Conservation (phyloP, 2,797 vertebrate genomes). For the Peromyscus nudipes region DNA sequence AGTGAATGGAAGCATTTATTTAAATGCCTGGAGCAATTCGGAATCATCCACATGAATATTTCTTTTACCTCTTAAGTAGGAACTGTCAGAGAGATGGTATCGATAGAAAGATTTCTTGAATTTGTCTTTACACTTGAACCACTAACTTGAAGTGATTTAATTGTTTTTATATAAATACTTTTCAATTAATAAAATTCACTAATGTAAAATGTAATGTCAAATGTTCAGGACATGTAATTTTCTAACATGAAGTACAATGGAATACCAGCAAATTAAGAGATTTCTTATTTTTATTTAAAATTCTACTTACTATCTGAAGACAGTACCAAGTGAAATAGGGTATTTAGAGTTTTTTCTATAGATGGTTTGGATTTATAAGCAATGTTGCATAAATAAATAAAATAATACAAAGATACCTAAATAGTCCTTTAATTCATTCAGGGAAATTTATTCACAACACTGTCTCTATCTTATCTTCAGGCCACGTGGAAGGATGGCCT, state of each 20-base stretch:
- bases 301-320: not conserved
- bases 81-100: not conserved
- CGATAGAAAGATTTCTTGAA: not conserved
- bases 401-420: not conserved
- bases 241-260: not conserved
- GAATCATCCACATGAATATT: not conserved
- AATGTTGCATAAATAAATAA: not conserved
- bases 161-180: constrained; percentile 26
- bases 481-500: not conserved
- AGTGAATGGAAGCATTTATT: constrained; percentile 30
- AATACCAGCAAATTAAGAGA: not conserved
- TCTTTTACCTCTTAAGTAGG: constrained; percentile 18
- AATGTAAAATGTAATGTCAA: not conserved
- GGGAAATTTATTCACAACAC: not conserved
- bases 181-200: constrained; percentile 15
- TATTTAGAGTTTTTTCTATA: not conserved
- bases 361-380: constrained; percentile 26
- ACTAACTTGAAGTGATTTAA: not conserved
- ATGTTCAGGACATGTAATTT: not conserved
- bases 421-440: not conserved
- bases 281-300: constrained; percentile 10
- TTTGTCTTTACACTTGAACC: not conserved
- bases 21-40: constrained; percentile 32
- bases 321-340: not conserved
- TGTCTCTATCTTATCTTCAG: not conserved